Conservation (phyloP, 2,797 vertebrate species). For the Eupleurogrammus muticus region DNA sequence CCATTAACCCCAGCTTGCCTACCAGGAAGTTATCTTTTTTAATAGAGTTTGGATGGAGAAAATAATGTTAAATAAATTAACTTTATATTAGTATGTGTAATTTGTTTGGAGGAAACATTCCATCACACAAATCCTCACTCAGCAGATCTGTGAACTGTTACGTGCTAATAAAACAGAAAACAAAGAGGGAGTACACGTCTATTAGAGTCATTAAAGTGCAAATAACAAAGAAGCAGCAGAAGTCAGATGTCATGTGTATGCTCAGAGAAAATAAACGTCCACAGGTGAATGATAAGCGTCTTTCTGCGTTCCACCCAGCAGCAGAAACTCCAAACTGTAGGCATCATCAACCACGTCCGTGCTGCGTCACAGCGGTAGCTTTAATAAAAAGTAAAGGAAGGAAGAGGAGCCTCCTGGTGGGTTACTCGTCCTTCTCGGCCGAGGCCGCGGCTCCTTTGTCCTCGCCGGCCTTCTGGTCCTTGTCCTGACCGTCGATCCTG, state of each 20-base stretch:
- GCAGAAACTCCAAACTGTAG: slow-evolving; percentile 2
- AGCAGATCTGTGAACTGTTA: not conserved
- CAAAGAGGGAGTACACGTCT: not conserved
- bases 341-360: not conserved
- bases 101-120: not conserved
- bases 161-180: not conserved
- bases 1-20: not conserved
- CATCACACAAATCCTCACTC: not conserved
- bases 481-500: slow-evolving; percentile 82
- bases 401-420: not conserved
- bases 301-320: not conserved
- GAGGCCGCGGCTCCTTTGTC: slow-evolving; percentile 55
- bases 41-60: not conserved
- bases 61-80: slow-evolving; percentile 5
- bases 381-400: not conserved
- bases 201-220: slow-evolving; percentile 57
- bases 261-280: slow-evolving; percentile 18
- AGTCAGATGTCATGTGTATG: not conserved
- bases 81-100: not conserved
- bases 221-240: slow-evolving; percentile 33
- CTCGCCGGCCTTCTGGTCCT: slow-evolving; percentile 52
- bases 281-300: slow-evolving; percentile 5
- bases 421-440: slow-evolving; percentile 73
- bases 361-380: slow-evolving; percentile 4
- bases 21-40: slow-evolving; percentile 16